Base-by-base conservation (phyloP, 2,797 vertebrate species). In the Gallinago solitaria region DNA sequence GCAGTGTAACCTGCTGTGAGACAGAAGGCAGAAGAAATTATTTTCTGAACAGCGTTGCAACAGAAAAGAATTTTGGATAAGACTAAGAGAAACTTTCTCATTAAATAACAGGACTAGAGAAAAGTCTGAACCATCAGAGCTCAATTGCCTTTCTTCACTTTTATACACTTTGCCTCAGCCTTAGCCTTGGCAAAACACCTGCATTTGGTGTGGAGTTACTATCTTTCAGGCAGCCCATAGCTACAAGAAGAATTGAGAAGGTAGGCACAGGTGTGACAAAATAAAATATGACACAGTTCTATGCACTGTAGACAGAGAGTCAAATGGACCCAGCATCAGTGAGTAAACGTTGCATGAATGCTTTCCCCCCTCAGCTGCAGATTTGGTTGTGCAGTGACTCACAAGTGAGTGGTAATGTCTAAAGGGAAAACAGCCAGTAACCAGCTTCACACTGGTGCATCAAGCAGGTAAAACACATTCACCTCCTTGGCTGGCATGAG, bases 401-500 rank as follows among this genome's bases (percentile, higher is more conserved):
- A 16, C 24, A 30, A 8, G 59, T 3, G 32, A 32, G 45, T 35
- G 8, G 9, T 16, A 73, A 9, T 5, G 4, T 61, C 43, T 33
- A 37, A 67, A 82, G 19, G 17, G 35, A 54, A 61, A 84, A 43
- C 4, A 25, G 37, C 5, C 37, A 41, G 43, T 6, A 69, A 54
- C 33, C 63, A 80, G 4, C 16, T 41, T 33, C 71, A 59, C n/a
- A 16, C 37, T 47, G 33, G 28, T 8, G 2, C 37, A 7, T 50
- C 27, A 50, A 53, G 12, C 27, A 65, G 41, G 37, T 32, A 47
- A 61, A 70, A 68, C 41, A 53, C 28, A 63, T 11, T 37, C 39
- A n/a, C 11, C 12, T 56, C 20, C n/a, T 35, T 2, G 0, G 1
- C 33, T 65, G 14, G 37, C 0, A 0, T 21, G 74, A 89, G 18